Base-by-base conservation (phyloP, 1,140 invertebrate species). In the Agraylea sexmaculata region DNA sequence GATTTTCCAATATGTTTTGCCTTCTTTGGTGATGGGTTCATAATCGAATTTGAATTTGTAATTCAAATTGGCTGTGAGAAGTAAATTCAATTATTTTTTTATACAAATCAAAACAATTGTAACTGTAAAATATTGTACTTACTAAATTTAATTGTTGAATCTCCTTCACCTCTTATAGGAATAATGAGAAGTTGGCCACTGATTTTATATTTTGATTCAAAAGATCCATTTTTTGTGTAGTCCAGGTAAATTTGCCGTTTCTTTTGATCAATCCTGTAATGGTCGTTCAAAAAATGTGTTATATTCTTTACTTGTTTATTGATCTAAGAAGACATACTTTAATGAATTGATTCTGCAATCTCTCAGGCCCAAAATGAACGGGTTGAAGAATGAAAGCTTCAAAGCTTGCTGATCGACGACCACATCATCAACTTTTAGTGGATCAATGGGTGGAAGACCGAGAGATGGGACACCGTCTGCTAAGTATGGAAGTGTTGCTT, bases 1-100 rank as follows among this genome's bases (percentile, higher is more conserved):
- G 18, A 66, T 53, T 42, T 61, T 53, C 60, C 58, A 64, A 47
- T 64, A 60, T 7, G 50, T 46, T 38, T 61, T 54, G 16, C 61
- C 60, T 0, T 36, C 41, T 4, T 57, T 60, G 8, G 46, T 39
- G 16, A 51, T 53, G 1, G 51, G 53, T n/a, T 37, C 37, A 20
- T 62, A 25, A 12, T 57, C 49, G 0, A 52, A 16, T 28, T 20
- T 40, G 22, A 44, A 48, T 12, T 27, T 21, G 20, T 48, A 48
- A 17, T 44, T 47, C 27, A 47, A 30, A 22, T 43, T 47, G 7
- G 40, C 45, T 47, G 18, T 32, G 22, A 40, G 11, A 37, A 37
- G 37, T 19, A 45, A 19, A n/a, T 18, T 18, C 4, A 5, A n/a
- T 3, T 20, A 36, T n/a, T 36, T 21, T 31, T 31, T 31, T 13